Evolutionary conservation across 2,113 vertebrate species (phyloP).

Genomic region (Elachura formosa): DNA sequence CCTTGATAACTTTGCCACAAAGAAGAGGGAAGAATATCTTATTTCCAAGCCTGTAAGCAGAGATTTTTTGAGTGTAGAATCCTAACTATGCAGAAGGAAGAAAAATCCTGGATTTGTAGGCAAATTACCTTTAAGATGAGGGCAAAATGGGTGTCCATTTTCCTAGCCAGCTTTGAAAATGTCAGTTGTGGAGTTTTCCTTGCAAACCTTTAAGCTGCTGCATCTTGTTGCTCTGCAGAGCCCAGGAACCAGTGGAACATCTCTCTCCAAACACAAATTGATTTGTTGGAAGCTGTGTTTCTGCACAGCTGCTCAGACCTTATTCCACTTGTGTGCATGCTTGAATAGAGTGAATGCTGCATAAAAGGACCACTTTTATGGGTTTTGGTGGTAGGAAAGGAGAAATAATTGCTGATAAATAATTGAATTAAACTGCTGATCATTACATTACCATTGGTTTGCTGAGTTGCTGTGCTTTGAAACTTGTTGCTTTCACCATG

Average conservation of each 20-base stretch:
- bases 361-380: not conserved
- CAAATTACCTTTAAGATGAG: not conserved
- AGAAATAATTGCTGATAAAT: not conserved
- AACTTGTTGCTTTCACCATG: not conserved
- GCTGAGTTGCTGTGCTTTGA: not conserved
- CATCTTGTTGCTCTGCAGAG: not conserved
- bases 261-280: not conserved
- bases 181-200: not conserved
- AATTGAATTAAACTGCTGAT: not conserved
- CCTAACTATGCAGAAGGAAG: not conserved
- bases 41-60: not conserved
- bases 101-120: not conserved
- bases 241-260: not conserved
- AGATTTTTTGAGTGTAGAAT: not conserved
- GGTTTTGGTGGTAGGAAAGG: not conserved
- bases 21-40: not conserved
- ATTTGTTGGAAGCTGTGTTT: not conserved
- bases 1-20: conserved; percentile 2
- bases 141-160: not conserved
- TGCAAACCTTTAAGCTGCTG: not conserved
- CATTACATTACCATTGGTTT: not conserved
- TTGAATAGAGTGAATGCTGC: not conserved
- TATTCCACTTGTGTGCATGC: not conserved
- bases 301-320: not conserved
- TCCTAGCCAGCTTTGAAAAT: not conserved